Evolutionary conservation across 2,113 vertebrate genomes (phyloP), one percentile per base, ranked within the genome.

Genomic region (Nesogale talazaci): DNA sequence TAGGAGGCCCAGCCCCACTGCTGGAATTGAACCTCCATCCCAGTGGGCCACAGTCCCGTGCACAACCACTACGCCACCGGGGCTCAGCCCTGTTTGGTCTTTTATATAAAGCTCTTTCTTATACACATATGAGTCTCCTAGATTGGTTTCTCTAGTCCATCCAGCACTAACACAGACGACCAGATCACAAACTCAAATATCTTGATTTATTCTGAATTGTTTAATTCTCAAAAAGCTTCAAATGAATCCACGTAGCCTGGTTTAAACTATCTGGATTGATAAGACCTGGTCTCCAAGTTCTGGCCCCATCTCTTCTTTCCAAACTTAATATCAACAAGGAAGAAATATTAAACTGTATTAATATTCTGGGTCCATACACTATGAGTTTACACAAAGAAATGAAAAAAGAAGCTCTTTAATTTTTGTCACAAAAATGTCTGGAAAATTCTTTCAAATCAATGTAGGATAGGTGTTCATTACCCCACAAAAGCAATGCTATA

Each of bases 371-470:
- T 40, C 74, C 12, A 23, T 81, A 31, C 25, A 1, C 56, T 74
- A 1, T 34, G 79, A 46, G 57, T 82, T 92, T 93, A 82, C 52
- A 87, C 69, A 74, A 59, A 67, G 23, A 83, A 9, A 14, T 23
- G 19, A 77, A 31, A 46, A 0, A 42, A 88, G 79, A 1, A 76
- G 20, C 57, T 90, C 8, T 76, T 89, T 89, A 16, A 74, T 57
- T 94, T 87, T 84, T 56, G 46, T 75, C 46, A 11, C 29, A 86
- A 83, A 84, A 52, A 20, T 84, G 78, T 31, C 46, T 36, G 1
- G n/a, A 85, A 93, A 95, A 78, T 84, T 89, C 87, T 82, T 93
- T 95, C 87, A 85, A 94, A 81, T 74, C 74, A 89, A 38, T 10
- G 57, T 88, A 88, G 82, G 61, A 61, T 17, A 86, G 81, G 81